phyloP scores from a whole-genome alignment of 2,888 invertebrate species.

The Xestia c-nigrum region DNA sequence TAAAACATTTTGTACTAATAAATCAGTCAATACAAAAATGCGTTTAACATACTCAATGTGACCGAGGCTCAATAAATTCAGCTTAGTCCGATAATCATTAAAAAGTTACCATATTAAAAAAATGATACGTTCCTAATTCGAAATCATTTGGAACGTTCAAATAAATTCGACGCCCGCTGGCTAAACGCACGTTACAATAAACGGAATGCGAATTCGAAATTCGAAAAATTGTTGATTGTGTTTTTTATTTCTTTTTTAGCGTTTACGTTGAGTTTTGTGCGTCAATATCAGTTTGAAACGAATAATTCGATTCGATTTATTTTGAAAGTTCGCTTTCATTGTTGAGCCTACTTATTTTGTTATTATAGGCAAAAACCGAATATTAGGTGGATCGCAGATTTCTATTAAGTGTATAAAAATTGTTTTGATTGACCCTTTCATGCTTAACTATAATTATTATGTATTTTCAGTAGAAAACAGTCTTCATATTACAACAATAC shows the following conservation, averaged over 20 bases:
- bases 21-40: slow-evolving; percentile 46
- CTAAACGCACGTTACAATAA: slow-evolving; percentile 73
- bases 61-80: slow-evolving; percentile 57
- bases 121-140: slow-evolving; percentile 81
- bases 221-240: slow-evolving; percentile 62
- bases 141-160: slow-evolving; percentile 77
- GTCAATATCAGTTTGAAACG: slow-evolving; percentile 26
- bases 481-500: background rate
- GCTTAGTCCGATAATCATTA: slow-evolving; percentile 63
- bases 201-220: slow-evolving; percentile 75
- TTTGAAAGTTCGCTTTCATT: background rate
- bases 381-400: background rate
- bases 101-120: slow-evolving; percentile 71
- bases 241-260: slow-evolving; percentile 40
- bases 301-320: slow-evolving; percentile 19
- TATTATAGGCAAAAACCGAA: background rate
- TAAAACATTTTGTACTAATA: slow-evolving; percentile 34
- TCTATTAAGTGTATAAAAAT: background rate
- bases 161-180: slow-evolving; percentile 73
- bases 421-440: background rate
- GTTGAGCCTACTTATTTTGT: background rate
- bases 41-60: slow-evolving; percentile 48
- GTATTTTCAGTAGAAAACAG: background rate
- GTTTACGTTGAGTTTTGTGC: slow-evolving; percentile 44
- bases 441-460: too few species aligned